A percentile compares a stretch with the other conserved stretches of the same genome.
These are phyloP conservation scores for Drosophila watanabei DNA, from an alignment of 1,140 invertebrate species.

Conservation along the genomic window DNA sequence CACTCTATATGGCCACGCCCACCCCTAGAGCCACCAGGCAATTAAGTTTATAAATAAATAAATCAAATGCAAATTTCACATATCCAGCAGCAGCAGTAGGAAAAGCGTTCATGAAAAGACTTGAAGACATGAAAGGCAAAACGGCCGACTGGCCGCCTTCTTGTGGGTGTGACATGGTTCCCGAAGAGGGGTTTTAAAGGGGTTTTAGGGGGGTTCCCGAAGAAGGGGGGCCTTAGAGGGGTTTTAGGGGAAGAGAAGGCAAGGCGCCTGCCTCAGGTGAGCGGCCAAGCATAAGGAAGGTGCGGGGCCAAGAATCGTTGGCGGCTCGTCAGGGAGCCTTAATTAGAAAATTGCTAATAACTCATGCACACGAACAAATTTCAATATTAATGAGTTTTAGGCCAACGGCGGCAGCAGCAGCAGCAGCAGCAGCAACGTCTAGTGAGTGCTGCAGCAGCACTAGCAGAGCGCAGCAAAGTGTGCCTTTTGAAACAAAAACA, in stretches of 20 bases:
- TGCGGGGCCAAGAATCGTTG: constrained; percentile 29
- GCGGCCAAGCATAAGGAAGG: constrained; percentile 65
- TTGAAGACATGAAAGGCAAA: constrained; percentile 49
- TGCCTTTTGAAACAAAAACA: no score
- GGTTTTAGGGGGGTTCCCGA: not conserved
- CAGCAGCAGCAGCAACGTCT: constrained; percentile 22
- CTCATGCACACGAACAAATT: constrained; percentile 84
- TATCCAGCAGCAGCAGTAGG: constrained; percentile 3
- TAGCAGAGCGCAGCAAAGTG: no score
- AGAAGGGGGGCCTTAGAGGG: not conserved
- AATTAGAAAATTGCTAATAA: constrained; percentile 85
- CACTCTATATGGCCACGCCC: constrained; percentile 21
- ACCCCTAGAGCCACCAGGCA: constrained; percentile 25
- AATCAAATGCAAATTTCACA: constrained; percentile 63
- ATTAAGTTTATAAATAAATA: constrained; percentile 83
- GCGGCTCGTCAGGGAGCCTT: constrained; percentile 69
- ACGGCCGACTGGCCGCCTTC: constrained; percentile 21
- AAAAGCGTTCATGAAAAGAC: constrained; percentile 19
- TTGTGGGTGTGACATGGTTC: constrained; percentile 69
- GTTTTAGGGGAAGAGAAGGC: not conserved
- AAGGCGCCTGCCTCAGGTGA: constrained; percentile 65
- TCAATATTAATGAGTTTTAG: constrained; percentile 83
- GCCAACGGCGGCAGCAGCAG: constrained; percentile 35
- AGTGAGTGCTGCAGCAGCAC: constrained; percentile 14
- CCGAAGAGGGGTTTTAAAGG: not conserved